phyloP scores from a whole-genome alignment of 2,113 vertebrate species.

The Eonycteris spelaea region DNA sequence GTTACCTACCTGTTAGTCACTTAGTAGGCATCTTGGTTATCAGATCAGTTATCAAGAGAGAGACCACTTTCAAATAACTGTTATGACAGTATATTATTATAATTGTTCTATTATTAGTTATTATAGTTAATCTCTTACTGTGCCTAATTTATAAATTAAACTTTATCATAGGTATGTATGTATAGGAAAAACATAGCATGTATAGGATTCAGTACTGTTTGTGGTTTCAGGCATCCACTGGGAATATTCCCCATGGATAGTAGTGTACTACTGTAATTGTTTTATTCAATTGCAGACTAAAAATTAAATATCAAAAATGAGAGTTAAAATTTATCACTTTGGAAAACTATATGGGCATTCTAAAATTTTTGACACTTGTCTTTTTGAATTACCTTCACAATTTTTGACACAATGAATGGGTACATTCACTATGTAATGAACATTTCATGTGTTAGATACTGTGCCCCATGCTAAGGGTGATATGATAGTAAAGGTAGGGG shows the following conservation, averaged over 20 bases:
- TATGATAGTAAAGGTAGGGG: background rate
- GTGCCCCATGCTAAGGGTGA: background rate
- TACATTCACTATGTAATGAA: background rate
- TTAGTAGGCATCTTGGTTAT: background rate
- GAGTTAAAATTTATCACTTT: background rate
- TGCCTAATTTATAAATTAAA: background rate
- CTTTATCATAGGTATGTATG: background rate
- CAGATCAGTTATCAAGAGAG: background rate
- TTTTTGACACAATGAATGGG: background rate
- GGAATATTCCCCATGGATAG: too few relatives aligned
- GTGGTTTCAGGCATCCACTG: background rate
- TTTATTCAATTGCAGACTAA: background rate
- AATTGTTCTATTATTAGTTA: background rate
- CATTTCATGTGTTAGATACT: background rate
- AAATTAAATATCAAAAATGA: background rate
- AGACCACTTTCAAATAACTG: background rate
- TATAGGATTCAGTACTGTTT: background rate
- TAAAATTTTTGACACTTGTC: background rate
- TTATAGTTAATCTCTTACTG: background rate
- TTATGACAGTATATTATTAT: background rate
- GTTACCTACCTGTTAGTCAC: background rate
- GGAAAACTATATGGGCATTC: constrained; percentile 1
- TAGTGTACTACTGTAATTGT: background rate
- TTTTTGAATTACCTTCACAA: background rate
- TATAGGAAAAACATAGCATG: background rate